phyloP scores from a whole-genome alignment of 2,797 vertebrate genomes.

The Peromyscus aztecus region DNA sequence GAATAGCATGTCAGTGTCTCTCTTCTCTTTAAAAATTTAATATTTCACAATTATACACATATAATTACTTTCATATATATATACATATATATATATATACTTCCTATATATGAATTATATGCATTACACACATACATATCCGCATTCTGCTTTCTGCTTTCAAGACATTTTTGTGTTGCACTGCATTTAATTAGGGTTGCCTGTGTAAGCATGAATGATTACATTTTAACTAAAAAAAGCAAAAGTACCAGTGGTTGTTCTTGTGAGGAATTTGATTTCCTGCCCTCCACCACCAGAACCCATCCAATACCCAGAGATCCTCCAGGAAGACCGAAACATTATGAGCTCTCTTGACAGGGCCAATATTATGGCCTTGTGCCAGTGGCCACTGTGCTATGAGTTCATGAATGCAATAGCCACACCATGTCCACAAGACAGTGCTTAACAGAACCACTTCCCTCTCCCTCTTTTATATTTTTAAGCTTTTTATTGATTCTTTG shows the following conservation, averaged over 20 bases:
- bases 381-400: background rate
- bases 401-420: too few species aligned
- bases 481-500: background rate
- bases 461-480: background rate
- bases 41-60: background rate
- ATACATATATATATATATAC: background rate
- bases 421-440: background rate
- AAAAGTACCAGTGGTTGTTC: background rate
- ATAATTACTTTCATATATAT: too few species aligned
- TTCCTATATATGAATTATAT: background rate
- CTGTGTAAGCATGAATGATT: background rate
- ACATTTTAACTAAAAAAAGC: background rate
- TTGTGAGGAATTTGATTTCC: background rate
- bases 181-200: background rate
- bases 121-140: background rate
- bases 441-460: background rate
- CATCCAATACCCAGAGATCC: background rate
- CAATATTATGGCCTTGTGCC: background rate
- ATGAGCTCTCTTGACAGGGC: background rate
- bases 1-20: background rate
- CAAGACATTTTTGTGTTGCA: background rate
- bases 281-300: background rate
- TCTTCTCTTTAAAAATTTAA: background rate
- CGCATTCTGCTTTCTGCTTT: background rate
- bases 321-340: background rate